phyloP scores from a whole-genome alignment of 2,113 vertebrate species.

The human (Homo sapiens) region DNA sequence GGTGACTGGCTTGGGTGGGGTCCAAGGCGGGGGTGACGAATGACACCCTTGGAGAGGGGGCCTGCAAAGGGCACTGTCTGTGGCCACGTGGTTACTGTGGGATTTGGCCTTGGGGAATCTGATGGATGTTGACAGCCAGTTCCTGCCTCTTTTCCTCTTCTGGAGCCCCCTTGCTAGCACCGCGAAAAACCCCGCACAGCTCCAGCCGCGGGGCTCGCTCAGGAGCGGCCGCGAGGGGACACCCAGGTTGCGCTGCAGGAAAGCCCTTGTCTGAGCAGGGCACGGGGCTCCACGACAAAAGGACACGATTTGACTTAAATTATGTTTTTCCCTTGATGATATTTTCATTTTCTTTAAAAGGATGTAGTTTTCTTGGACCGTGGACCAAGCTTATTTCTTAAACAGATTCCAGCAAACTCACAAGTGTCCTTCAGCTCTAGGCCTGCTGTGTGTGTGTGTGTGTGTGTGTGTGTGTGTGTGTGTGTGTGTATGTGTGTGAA shows the following conservation, averaged over 20 bases:
- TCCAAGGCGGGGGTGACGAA: not conserved
- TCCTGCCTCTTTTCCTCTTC: not conserved
- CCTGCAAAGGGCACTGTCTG: not conserved
- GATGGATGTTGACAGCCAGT: not conserved
- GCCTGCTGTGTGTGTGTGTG: too few relatives aligned
- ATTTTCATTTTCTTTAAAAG: conserved; percentile 90
- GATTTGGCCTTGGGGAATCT: not conserved
- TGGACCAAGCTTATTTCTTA: conserved; percentile 83
- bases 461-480: too few relatives aligned
- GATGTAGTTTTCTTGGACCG: conserved; percentile 89
- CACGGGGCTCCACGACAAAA: conserved; percentile 82
- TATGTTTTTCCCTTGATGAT: conserved; percentile 88
- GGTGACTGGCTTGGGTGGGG: too few relatives aligned
- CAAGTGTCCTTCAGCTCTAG: conserved; percentile 67
- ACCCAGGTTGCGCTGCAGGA: not conserved
- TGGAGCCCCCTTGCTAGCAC: not conserved
- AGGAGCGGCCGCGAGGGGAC: not conserved
- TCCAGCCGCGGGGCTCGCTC: not conserved
- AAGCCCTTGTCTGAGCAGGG: conserved; percentile 69
- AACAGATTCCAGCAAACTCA: conserved; percentile 83
- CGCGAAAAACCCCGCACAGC: not conserved
- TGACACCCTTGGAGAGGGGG: not conserved
- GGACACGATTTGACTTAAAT: conserved; percentile 90
- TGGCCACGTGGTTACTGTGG: not conserved
- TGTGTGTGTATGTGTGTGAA: too few relatives aligned